Base-by-base conservation (phyloP, 2,113 vertebrate species). In the Hoplias malabaricus region DNA sequence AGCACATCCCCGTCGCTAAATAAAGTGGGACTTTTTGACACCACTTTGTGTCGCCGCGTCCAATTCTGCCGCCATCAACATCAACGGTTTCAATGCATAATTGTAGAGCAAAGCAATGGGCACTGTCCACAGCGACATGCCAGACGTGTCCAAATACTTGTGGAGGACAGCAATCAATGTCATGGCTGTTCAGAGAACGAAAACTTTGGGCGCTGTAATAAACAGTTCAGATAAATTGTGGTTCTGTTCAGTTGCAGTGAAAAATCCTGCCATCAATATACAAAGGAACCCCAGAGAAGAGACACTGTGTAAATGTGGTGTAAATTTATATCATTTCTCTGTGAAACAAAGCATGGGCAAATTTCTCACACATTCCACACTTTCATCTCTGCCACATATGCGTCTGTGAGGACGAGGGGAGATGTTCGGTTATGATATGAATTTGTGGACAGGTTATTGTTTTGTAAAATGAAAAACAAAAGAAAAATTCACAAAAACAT, bases 41-140 rank as follows among this genome's bases (percentile, higher is more conserved):
- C 61, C n/a, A 13, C 21, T 82, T 80, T 80, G 33, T 63, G 61
- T 69, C 46, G 43, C 38, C 53, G 31, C 16, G 38, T 78, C n/a
- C 50, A 71, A 71, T 38, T 71, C 4, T 36, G 12, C 48, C 11
- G 21, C 76, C 23, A n/a, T 70, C 43, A 70, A 61, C 50, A 53
- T 65, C 68, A n/a, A 34, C 21, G 34, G n/a, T 46, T 50, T 36
- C 54, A 57, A 40, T 57, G 38, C 21, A 67, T 19, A 50, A 57
- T 56, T 27, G 3, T 59, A 50, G 57, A 34, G 57, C 19, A 36
- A 38, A 70, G 62, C 29, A 10, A 38, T 57, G 29, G 14, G n/a
- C 11, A 42, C 53, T n/a, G 54, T 73, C 5, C 50, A 33, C 25
- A 31, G 25, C 19, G 40, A 65, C 36, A 70, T 23, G 29, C n/a